These are phyloP conservation scores for Hyperopisus bebe DNA, from an alignment of 2,113 vertebrate genomes.

Conservation along the genomic window DNA sequence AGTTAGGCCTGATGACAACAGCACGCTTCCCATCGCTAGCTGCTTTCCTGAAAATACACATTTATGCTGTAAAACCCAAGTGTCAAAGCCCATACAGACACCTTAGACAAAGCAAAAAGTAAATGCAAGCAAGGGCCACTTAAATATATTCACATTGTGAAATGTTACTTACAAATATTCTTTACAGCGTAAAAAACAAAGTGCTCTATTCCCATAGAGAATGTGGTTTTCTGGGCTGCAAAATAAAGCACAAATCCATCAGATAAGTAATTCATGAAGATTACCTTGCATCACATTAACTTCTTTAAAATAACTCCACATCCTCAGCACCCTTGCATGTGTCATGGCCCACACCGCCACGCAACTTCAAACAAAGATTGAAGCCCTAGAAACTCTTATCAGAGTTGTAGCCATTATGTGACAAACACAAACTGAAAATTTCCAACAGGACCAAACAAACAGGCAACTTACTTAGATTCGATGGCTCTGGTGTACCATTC, in stretches of 20 bases:
- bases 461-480: constrained; percentile 65
- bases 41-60: constrained; percentile 66
- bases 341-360: neutral
- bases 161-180: constrained; percentile 57
- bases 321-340: no score
- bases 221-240: constrained; percentile 77
- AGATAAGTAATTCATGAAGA: neutral
- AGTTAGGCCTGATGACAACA: constrained; percentile 69
- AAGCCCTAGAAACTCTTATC: neutral
- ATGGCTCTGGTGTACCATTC: constrained; percentile 78
- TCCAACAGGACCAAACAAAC: neutral
- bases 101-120: neutral
- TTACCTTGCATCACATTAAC: neutral
- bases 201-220: constrained; percentile 83
- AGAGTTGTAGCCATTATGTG: neutral
- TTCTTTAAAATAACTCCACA: neutral
- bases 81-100: neutral
- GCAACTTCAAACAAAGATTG: neutral
- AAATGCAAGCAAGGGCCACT: neutral
- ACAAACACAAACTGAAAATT: neutral
- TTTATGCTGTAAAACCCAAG: neutral
- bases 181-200: constrained; percentile 71
- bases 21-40: constrained; percentile 82
- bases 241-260: constrained; percentile 14
- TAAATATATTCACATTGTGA: neutral